A percentile compares a stretch with the other conserved stretches of the same genome.
phyloP scores from a whole-genome alignment of 2,888 invertebrate genomes.

The Anthrax anthrax region DNA sequence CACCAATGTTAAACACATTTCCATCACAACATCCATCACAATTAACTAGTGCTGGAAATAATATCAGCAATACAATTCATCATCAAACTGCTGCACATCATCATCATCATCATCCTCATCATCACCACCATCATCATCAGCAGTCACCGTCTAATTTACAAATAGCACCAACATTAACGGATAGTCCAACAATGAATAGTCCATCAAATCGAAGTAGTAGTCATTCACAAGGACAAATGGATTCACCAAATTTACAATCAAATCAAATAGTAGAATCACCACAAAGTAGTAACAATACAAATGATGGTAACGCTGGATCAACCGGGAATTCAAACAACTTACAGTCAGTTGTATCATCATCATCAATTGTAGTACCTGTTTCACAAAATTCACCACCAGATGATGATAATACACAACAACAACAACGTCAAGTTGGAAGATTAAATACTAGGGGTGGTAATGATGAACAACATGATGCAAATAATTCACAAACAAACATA shows the following conservation, averaged over 20 bases:
- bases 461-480: constrained; percentile 9
- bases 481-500: constrained; percentile 21
- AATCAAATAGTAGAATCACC: constrained; percentile 6
- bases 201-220: constrained; percentile 25
- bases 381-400: constrained; percentile 11
- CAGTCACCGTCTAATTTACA: constrained; percentile 16
- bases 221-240: constrained; percentile 15
- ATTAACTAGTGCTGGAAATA: background rate
- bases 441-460: background rate
- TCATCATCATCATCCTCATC: constrained; percentile 11
- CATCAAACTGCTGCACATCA: constrained; percentile 9
- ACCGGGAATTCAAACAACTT: constrained; percentile 2
- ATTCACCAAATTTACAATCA: constrained; percentile 13
- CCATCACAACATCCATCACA: constrained; percentile 7
- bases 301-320: background rate
- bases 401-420: background rate
- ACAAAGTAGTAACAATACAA: background rate
- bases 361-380: constrained; percentile 12
- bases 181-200: constrained; percentile 19
- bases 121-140: constrained; percentile 14
- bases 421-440: background rate
- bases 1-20: constrained; percentile 17
- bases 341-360: constrained; percentile 11
- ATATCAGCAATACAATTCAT: constrained; percentile 6
- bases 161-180: constrained; percentile 19